Conservation (phyloP, 2,888 invertebrate genomes). For the Clusia tigrina region DNA sequence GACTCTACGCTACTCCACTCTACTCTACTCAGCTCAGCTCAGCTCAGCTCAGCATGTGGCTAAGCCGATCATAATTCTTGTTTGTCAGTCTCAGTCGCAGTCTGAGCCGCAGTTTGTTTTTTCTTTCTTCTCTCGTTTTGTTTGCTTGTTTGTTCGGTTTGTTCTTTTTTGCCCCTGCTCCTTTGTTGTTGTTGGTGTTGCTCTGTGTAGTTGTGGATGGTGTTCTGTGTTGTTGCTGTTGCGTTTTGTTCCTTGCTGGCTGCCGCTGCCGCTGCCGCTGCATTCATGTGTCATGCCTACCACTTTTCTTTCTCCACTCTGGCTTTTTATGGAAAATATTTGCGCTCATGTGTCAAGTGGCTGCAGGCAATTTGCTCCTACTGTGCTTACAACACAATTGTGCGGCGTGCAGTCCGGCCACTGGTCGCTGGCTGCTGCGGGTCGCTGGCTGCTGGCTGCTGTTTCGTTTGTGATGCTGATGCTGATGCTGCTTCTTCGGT, state of each 20-base stretch:
- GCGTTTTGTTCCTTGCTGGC: background rate
- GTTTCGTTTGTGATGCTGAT: slow-evolving; percentile 9
- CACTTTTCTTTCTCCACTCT: slow-evolving; percentile 6
- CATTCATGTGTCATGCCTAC: slow-evolving; percentile 1
- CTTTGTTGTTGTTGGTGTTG: background rate
- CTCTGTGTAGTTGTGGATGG: too few relatives aligned
- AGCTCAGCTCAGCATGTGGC: slow-evolving; percentile 60
- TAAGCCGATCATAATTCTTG: slow-evolving; percentile 64
- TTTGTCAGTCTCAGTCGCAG: slow-evolving; percentile 49
- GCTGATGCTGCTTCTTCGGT: slow-evolving; percentile 17
- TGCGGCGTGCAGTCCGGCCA: too few relatives aligned
- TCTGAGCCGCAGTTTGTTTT: background rate
- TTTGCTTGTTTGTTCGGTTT: too few relatives aligned
- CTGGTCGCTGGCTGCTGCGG: background rate
- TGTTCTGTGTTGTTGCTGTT: slow-evolving; percentile 12
- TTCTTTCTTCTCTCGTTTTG: background rate
- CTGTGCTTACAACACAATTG: slow-evolving; percentile 39
- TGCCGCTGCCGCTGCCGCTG: slow-evolving; percentile 19
- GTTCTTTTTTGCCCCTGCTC: too few relatives aligned
- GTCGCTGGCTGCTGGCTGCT: background rate
- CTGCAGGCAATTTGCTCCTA: slow-evolving; percentile 58
- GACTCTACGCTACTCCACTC: background rate
- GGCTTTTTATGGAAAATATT: slow-evolving; percentile 41
- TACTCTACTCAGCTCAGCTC: slow-evolving; percentile 29
- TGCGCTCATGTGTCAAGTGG: slow-evolving; percentile 50